phyloP scores from a whole-genome alignment of 2,797 vertebrate species.

The Callimico goeldii region DNA sequence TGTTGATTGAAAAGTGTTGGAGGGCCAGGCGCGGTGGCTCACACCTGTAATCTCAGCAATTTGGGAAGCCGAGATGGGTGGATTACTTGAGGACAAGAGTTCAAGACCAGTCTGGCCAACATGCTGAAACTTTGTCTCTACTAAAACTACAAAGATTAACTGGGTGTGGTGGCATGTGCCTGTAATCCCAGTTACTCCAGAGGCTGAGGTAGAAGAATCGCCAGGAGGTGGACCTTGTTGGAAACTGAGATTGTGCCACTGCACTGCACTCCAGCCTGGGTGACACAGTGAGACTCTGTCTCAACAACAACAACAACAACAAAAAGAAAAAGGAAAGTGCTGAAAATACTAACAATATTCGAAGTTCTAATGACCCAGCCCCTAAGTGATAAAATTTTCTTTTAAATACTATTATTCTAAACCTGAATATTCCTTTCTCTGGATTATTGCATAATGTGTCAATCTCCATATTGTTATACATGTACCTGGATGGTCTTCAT shows the following conservation, averaged over 20 bases:
- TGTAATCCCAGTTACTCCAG: not conserved
- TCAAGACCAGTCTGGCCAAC: not conserved
- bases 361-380: slow-evolving; percentile 28
- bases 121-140: not conserved
- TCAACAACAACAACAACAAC: not conserved
- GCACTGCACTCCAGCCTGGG: not conserved
- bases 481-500: not conserved
- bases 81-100: not conserved
- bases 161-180: not conserved
- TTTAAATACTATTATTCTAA: not conserved
- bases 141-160: not conserved
- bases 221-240: not conserved
- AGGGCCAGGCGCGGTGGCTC: not conserved
- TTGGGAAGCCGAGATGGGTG: not conserved
- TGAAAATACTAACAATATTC: slow-evolving; percentile 76
- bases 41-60: not conserved
- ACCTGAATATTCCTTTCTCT: not conserved
- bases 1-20: slow-evolving; percentile 77
- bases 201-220: not conserved
- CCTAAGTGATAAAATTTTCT: not conserved
- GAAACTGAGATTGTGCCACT: not conserved
- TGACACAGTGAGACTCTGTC: not conserved
- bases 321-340: slow-evolving; percentile 62
- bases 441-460: not conserved
- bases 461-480: not conserved